phyloP scores from a whole-genome alignment of 1,140 invertebrate genomes.

The Plutomurus gul region DNA sequence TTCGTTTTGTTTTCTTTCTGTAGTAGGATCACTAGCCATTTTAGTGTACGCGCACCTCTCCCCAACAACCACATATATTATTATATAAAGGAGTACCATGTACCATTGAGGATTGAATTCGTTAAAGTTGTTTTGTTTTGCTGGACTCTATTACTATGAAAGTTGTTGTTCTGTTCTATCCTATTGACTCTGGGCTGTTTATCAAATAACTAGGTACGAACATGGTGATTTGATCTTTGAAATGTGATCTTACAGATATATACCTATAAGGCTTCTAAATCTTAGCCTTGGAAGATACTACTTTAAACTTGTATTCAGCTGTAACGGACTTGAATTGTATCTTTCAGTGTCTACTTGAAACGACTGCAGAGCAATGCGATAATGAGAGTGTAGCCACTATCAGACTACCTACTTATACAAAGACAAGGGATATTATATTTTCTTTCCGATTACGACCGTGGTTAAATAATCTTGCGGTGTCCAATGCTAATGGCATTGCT shows the following conservation, averaged over 20 bases:
- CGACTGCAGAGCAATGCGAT: neutral
- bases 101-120: neutral
- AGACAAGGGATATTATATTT: neutral
- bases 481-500: neutral
- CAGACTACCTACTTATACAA: neutral
- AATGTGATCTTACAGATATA: neutral
- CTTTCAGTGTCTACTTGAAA: too few relatives aligned
- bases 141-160: neutral
- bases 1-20: too few relatives aligned
- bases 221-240: neutral
- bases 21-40: too few relatives aligned
- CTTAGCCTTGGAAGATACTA: neutral
- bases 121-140: too few relatives aligned
- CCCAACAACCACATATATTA: too few relatives aligned
- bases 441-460: too few relatives aligned
- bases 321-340: too few relatives aligned
- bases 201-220: slow-evolving; percentile 15
- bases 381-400: neutral
- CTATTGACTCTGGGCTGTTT: slow-evolving; percentile 9
- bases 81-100: too few relatives aligned
- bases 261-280: neutral
- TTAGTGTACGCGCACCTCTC: too few relatives aligned
- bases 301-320: neutral
- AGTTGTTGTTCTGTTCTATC: neutral
- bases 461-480: too few relatives aligned